Base-by-base conservation (phyloP, 1,140 invertebrate species). In the Caenorhabditis remanei region DNA sequence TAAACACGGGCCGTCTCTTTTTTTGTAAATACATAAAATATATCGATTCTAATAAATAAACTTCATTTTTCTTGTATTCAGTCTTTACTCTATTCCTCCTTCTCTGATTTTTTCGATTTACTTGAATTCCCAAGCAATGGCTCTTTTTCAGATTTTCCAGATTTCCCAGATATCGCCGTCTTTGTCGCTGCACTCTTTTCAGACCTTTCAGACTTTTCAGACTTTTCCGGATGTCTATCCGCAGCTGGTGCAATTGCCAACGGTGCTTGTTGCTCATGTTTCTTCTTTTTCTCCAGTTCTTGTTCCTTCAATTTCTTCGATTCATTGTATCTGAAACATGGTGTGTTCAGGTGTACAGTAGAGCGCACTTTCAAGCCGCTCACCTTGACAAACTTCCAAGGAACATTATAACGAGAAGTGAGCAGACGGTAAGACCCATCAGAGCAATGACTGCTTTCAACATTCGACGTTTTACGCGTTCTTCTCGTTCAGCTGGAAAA, bases 281-380 rank as follows among this genome's bases (percentile, higher is more conserved):
- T 79, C 71, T 79, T 79, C n/a, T 79, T 41, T 24, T 43, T 50
- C 14, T 79, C 71, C 71, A 50, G 9, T 14, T 79, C 71, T 53
- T 24, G 19, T 24, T 50, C 71, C n/a, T 50, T 79, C 14, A 24
- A 19, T 13, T 79, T 48, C 24, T 79, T 79, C 1, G 71, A 41
- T 53, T 79, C 71, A 4, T 79, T 79, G 71, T 79, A 79, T 79
- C 71, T 71, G 19, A 0, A 71, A 71, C 2, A 40, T 4, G 8
- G n/a, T n/a, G n/a, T n/a, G n/a, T n/a, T n/a, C n/a, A 16, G 6
- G 46, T 32, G 3, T 46, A 3, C 8, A 1, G 19, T 11, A 71
- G 9, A 71, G 19, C 43, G 5, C 6, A 6, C 65, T 71, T 19
- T n/a, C 4, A 71, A 32, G 2, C 32, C 8, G 16, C 11, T 6